Base-by-base conservation (phyloP, 2,113 vertebrate genomes). In the Pyrgilauda ruficollis region DNA sequence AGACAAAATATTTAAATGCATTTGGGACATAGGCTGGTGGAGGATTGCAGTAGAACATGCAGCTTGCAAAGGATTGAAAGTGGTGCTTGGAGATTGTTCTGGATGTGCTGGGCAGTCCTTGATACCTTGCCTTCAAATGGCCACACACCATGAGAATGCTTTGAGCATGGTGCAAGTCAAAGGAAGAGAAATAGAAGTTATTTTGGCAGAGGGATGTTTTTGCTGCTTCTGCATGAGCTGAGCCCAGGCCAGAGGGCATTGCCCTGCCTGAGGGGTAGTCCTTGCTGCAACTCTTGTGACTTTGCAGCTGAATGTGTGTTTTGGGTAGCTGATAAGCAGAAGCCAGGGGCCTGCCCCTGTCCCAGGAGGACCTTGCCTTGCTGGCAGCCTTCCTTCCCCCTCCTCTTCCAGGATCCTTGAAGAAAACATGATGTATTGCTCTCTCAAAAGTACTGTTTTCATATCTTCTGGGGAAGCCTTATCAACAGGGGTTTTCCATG, bases 281-380 rank as follows among this genome's bases (percentile, higher is more conserved):
- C 66, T 73, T 94, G 53, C 78, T 81, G 68, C 82, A 95, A 14
- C 33, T 78, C 43, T 17, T 75, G 75, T 84, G 92, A 69, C 77
- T 95, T 94, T 82, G 23, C 84, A 91, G 84, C 76, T 94, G 44
- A 86, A 81, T 89, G 90, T 94, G 93, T 94, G 77, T 90, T 96
- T 87, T 93, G 86, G 78, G 88, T 55, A 75, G 74, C 90, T 91
- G 96, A 97, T 97, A 95, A 97, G 81, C 90, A 67, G n/a, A 64
- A 93, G 77, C 80, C 91, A 88, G 56, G 82, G 90, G 24, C 83
- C 81, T 96, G 92, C 77, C 88, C 70, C 85, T 91, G 75, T 84
- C 94, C 93, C 84, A 84, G 82, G 58, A 93, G 81, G 93, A 94
- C 89, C 94, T 88, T 87, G 85, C 50, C 61, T 89, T 69, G 41